Base-by-base conservation (phyloP, 1,140 invertebrate species). In the Pseudoatta argentina region DNA sequence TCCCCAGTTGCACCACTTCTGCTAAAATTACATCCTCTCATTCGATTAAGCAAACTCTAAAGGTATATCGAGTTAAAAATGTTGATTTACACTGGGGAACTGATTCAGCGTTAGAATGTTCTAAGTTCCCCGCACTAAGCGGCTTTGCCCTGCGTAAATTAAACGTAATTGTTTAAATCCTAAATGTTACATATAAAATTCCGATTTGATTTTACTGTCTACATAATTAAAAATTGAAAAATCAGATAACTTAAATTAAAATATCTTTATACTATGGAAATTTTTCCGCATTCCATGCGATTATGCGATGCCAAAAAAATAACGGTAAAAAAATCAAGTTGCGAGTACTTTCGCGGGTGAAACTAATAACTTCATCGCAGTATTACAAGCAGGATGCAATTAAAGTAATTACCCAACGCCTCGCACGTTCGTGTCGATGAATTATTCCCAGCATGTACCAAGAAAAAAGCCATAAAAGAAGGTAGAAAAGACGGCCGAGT, bases 401-500 rank as follows among this genome's bases (percentile, higher is more conserved):
- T 92, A 92, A 92, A 90, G 81, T 91, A 91, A 91, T 91, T 91
- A 87, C 77, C 61, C 63, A 21, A 53, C 66, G 57, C 83, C 72
- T 55, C 21, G 86, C 61, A 66, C 78, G 63, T 81, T 69, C 53
- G 61, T 69, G 75, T 69, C 86, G 78, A 91, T 88, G 83, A 91
- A 85, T 88, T 89, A 91, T 89, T 87, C 86, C 24, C 73, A 57
- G 18, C 51, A 34, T 71, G 57, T 63, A 75, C 44, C 69, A 24
- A 34, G 73, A 66, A 85, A 77, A 78, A 77, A 21, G 30, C 4
- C 6, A 63, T 64, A 66, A 77, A 83, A 61, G 53, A 61, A 73
- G 66, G 53, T 24, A 24, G 24, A 71, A 30, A 6, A 34, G 12
- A 3, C n/a, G 53, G 24, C 5, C 27, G 69, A 82, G 78, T 72